Evolutionary conservation across 1,140 invertebrate genomes (phyloP), one percentile per base, ranked within the genome.

Genomic region (Homalodisca vitripennis): DNA sequence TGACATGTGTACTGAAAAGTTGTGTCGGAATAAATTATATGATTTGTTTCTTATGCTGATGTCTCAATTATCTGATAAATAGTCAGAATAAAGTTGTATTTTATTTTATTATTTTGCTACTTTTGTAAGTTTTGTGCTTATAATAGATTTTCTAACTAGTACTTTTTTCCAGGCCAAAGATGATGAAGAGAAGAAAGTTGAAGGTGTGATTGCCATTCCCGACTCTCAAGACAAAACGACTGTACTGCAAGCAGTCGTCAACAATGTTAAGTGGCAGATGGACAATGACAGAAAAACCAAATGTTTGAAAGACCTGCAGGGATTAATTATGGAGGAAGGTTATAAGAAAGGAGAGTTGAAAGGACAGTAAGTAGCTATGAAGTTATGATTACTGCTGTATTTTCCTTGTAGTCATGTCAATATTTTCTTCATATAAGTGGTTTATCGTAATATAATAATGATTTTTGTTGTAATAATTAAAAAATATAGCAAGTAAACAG

Each of bases 331-430:
- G 91, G 85, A 87, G 74, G 84, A 90, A 72, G 95, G 91, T 10
- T 97, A 95, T 78, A 84, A 89, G 67, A 84, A 82, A 60, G 90
- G 89, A 26, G 80, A 87, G 27, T 78, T 98, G 0, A 91, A 90
- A 75, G 92, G 92, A 79, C 93, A 97, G 95, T 97, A 84, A 89
- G 93, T 93, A 41, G 6, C 6, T n/a, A n/a, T n/a, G n/a, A n/a
- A n/a, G n/a, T n/a, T n/a, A n/a, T n/a, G n/a, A n/a, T n/a, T n/a
- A n/a, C n/a, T n/a, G n/a, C n/a, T n/a, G n/a, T n/a, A n/a, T n/a
- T n/a, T n/a, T n/a, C n/a, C n/a, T n/a, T n/a, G n/a, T n/a, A n/a
- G n/a, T n/a, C n/a, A n/a, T n/a, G n/a, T n/a, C n/a, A n/a, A n/a
- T n/a, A n/a, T n/a, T n/a, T n/a, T n/a, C n/a, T n/a, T n/a, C n/a